Evolutionary conservation across 30 jellyfish, hydroid and myxozoan genomes (phyloP), one percentile per base, ranked within the genome.

Genomic region (Clytia hemisphaerica): DNA sequence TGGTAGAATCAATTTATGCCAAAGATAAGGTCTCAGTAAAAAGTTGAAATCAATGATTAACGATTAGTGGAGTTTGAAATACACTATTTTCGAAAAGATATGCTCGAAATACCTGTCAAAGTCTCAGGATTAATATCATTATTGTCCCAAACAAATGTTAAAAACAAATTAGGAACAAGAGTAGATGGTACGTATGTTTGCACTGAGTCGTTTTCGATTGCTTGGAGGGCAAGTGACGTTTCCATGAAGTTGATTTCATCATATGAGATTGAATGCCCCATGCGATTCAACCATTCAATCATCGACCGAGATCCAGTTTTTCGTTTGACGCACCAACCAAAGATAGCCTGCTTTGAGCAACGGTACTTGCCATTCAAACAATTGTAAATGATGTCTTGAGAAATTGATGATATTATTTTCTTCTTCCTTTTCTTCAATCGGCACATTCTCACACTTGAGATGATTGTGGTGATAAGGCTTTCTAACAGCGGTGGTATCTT

Each of bases 61-160:
- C n/a, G n/a, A n/a, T n/a, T n/a, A n/a, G n/a, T n/a, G n/a, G n/a
- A n/a, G n/a, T n/a, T n/a, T n/a, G n/a, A n/a, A n/a, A n/a, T n/a
- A n/a, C n/a, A n/a, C n/a, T n/a, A n/a, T n/a, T n/a, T n/a, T n/a
- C n/a, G n/a, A n/a, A n/a, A n/a, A n/a, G n/a, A n/a, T 10, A n/a
- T n/a, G n/a, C n/a, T n/a, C n/a, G 50, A 19, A 57, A 50, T 35
- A 47, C 82, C 82, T 30, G 76, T 46, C 30, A 70, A 21, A 1
- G 82, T 47, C 37, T 70, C 82, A 25, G 82, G 58, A 29, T 49
- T 70, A 59, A 70, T 48, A 59, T 70, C 82, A 36, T 70, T 70
- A 32, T 70, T 70, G 26, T 66, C 78, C 78, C 78, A 66, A 24
- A 66, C 72, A 40, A 66, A 66, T 2, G 78, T 66, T 15, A 66